Evolutionary conservation across 2,888 invertebrate genomes (phyloP).

Genomic region (Congeria kusceri): DNA sequence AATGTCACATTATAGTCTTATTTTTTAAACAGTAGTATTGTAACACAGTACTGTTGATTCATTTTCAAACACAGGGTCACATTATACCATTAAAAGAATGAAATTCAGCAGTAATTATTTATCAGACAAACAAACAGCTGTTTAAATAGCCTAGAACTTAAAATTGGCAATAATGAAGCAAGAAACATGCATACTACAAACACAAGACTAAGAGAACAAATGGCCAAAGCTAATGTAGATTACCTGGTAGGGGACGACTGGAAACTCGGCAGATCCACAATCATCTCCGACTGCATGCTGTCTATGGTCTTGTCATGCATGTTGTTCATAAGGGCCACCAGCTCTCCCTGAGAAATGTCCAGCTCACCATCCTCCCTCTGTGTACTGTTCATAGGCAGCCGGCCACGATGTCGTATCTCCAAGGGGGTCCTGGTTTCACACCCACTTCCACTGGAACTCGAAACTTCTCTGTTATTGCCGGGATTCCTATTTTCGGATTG

Average conservation of each 20-base stretch:
- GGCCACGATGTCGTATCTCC: slow-evolving; percentile 72
- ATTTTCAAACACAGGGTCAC: no score
- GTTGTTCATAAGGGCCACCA: slow-evolving; percentile 70
- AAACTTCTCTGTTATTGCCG: slow-evolving; percentile 5
- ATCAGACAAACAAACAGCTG: no score
- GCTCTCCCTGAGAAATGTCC: slow-evolving; percentile 71
- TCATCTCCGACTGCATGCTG: slow-evolving; percentile 80
- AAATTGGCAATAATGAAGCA: no score
- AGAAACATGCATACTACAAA: no score
- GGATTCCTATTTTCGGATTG: background rate
- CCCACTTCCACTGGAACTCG: slow-evolving; percentile 61
- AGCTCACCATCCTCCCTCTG: slow-evolving; percentile 68
- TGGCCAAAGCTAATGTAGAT: no score
- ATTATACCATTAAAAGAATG: no score
- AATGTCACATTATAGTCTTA: no score
- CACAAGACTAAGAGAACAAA: no score
- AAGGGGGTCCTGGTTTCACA: slow-evolving; percentile 68
- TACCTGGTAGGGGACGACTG: slow-evolving; percentile 76
- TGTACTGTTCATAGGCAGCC: slow-evolving; percentile 74
- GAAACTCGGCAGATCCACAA: slow-evolving; percentile 83
- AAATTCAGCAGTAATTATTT: no score
- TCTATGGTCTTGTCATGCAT: slow-evolving; percentile 79
- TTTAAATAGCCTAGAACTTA: no score
- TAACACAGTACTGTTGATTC: no score
- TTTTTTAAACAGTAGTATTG: no score